Base-by-base conservation (phyloP, 2,888 invertebrate species). In the Leistus spinibarbis region DNA sequence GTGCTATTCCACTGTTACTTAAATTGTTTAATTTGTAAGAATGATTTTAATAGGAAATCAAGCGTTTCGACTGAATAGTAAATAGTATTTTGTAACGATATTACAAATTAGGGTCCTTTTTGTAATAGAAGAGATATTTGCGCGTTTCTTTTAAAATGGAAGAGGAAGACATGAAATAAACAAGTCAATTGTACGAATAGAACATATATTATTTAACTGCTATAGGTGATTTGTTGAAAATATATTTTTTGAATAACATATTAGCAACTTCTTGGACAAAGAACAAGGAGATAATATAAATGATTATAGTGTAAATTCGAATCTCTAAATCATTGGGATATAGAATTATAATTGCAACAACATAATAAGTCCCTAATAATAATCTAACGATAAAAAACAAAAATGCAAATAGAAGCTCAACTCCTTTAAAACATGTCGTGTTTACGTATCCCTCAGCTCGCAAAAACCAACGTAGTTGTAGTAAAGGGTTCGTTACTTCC, bases 381-480 rank as follows among this genome's bases (percentile, higher is more conserved):
- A 89, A 87, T 17, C 91, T 85, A 54, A 89, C 81, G 0, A 82
- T 23, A 9, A 90, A 77, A 79, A 90, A 90, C 65, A 87, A 75
- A 0, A 82, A 19, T 40, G 90, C 82, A 79, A 90, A 91, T 3
- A 83, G 70, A 23, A 86, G 78, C 82, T 91, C 91, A 5, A 89
- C 85, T 9, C 85, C 57, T 4, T 83, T 81, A 80, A 85, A 90
- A 54, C 88, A 27, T 0, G 79, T 72, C 3, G 88, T 86, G 69
- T 86, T 83, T 17, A 87, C 86, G 79, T 86, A 86, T 53, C 90
- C 90, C 76, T 84, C 83, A 19, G 85, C 83, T 79, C 88, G 85
- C 63, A 91, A 83, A 80, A 90, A 90, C 91, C 91, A 91, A 82
- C 91, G 85, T 22, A 85, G 82, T 84, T 91, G 91, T 22, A 91